Percentiles rank a stretch among this genome's conserved stretches.
These are phyloP conservation scores for Hyperoplus lanceolatus DNA, from an alignment of 2,797 vertebrate genomes.

Conservation along the genomic window DNA sequence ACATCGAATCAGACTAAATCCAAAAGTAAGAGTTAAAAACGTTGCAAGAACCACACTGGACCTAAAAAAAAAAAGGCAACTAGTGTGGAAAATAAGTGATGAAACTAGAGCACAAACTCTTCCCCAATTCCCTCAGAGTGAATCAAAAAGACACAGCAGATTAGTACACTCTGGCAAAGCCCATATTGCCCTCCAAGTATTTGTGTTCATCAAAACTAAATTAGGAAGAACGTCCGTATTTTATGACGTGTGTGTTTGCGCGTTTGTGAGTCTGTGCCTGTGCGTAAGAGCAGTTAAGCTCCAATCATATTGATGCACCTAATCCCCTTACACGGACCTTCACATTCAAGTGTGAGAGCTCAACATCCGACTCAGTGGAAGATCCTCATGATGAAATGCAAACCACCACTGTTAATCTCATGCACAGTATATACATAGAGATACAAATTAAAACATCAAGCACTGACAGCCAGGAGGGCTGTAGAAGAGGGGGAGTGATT, in stretches of 20 bases:
- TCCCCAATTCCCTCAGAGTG: conserved; percentile 51
- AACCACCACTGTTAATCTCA: conserved; percentile 12
- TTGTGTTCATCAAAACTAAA: conserved; percentile 62
- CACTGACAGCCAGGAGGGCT: conserved; percentile 25
- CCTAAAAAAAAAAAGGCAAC: conserved; percentile 42
- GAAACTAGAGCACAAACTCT: conserved; percentile 61
- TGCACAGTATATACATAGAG: neutral
- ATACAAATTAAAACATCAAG: conserved; percentile 12
- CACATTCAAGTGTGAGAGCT: conserved; percentile 36
- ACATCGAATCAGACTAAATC: conserved; percentile 30
- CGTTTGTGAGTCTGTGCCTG: conserved; percentile 17
- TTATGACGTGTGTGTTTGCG: conserved; percentile 26
- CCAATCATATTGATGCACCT: conserved; percentile 53
- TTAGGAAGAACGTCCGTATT: conserved; percentile 56
- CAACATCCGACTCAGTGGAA: conserved; percentile 20
- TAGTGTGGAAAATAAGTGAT: conserved; percentile 50
- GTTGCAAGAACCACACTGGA: neutral
- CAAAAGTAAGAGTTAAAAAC: conserved; percentile 26
- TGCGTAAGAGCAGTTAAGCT: conserved; percentile 45
- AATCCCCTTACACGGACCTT: conserved; percentile 64
- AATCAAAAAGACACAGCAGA: conserved; percentile 65
- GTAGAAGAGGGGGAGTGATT: conserved; percentile 5
- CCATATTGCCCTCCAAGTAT: conserved; percentile 71
- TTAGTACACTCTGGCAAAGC: conserved; percentile 70
- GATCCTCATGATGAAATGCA: conserved; percentile 18